phyloP scores from a whole-genome alignment of 1,140 invertebrate species.

The Pseudomyrmex pallidus region DNA sequence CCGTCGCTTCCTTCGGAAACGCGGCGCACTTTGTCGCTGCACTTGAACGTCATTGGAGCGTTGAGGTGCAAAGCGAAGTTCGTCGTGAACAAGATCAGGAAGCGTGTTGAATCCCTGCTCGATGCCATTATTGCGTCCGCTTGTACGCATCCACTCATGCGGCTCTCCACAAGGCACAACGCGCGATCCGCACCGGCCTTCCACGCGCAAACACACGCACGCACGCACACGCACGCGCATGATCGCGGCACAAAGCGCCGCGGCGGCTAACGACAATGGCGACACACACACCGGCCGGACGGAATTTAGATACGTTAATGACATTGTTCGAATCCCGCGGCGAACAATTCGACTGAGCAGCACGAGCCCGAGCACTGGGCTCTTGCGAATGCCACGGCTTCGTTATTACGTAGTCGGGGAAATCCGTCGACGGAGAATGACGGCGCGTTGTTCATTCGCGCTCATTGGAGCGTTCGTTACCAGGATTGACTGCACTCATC shows the following conservation, averaged over 20 bases:
- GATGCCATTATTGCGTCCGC: slow-evolving; percentile 21
- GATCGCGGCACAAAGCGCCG: slow-evolving; percentile 29
- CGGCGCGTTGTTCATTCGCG: neutral
- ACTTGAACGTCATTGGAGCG: neutral
- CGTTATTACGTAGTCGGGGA: neutral
- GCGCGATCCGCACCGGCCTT: neutral
- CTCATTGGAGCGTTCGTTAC: neutral
- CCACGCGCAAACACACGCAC: neutral
- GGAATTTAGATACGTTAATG: slow-evolving; percentile 62
- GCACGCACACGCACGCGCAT: neutral
- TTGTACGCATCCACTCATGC: slow-evolving; percentile 16
- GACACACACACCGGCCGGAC: neutral
- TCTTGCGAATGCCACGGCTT: slow-evolving; percentile 7
- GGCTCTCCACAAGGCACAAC: neutral
- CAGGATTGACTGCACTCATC: neutral
- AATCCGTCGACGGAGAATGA: neutral
- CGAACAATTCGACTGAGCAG: slow-evolving; percentile 29
- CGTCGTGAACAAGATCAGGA: slow-evolving; percentile 2
- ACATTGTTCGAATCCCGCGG: slow-evolving; percentile 52
- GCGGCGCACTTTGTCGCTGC: no score
- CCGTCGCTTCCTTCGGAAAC: no score
- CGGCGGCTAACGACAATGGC: slow-evolving; percentile 11
- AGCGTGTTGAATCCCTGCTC: slow-evolving; percentile 4
- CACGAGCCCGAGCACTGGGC: neutral
- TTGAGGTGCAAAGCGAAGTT: slow-evolving; percentile 18